phyloP scores from a whole-genome alignment of 2,113 vertebrate genomes.

The Prinia subflava region DNA sequence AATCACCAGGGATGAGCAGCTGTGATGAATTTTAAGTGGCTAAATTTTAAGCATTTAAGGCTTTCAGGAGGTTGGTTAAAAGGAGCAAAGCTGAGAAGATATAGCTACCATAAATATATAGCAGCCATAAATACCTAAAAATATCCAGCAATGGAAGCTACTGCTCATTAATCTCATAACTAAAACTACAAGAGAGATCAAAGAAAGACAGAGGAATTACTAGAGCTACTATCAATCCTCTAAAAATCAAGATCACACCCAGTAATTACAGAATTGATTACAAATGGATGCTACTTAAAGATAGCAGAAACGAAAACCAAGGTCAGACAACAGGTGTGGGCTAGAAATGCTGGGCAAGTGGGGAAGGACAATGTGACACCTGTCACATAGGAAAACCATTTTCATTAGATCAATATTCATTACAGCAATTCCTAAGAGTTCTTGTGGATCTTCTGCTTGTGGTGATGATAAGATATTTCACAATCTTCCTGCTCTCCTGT shows the following conservation, averaged over 20 bases:
- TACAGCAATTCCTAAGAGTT: background rate
- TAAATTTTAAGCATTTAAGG: background rate
- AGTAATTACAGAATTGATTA: background rate
- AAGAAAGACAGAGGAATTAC: background rate
- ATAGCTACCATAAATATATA: no score
- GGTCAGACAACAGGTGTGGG: background rate
- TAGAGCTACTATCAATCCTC: background rate
- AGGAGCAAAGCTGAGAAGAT: background rate
- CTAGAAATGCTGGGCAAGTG: background rate
- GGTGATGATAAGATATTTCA: background rate
- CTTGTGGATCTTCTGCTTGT: background rate
- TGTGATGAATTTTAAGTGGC: constrained; percentile 7
- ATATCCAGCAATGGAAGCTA: background rate
- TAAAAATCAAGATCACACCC: background rate
- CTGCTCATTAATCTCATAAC: background rate
- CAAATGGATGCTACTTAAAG: background rate
- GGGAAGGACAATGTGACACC: background rate
- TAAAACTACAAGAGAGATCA: background rate
- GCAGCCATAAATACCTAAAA: background rate
- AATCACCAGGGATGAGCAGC: background rate
- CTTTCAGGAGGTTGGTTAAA: background rate
- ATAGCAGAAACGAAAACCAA: background rate
- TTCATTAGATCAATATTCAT: background rate
- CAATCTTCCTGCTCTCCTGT: background rate
- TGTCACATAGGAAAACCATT: background rate